Evolutionary conservation across 2,797 vertebrate genomes (phyloP).

Genomic region (Mormyrops boulengeri): DNA sequence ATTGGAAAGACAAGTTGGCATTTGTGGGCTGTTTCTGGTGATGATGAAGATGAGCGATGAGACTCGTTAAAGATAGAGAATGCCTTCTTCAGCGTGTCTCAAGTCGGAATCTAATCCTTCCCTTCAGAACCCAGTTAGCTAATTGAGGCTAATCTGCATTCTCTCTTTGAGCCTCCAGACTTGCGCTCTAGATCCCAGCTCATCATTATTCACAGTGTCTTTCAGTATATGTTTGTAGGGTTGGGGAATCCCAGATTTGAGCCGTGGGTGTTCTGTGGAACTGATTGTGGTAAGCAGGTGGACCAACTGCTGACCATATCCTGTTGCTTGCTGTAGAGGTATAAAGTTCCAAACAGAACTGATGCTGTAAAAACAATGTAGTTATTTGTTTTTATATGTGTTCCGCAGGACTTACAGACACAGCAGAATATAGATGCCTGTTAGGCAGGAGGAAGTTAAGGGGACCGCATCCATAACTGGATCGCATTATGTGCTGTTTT

Average conservation of each 20-base stretch:
- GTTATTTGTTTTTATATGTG: neutral
- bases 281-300: neutral
- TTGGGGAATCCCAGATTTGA: neutral
- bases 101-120: conserved; percentile 49
- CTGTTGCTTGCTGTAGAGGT: neutral
- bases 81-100: neutral
- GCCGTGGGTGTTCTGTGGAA: neutral
- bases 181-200: conserved; percentile 35
- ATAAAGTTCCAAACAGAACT: neutral
- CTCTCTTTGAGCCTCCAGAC: conserved; percentile 28
- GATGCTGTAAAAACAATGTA: neutral
- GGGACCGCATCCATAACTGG: neutral
- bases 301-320: neutral
- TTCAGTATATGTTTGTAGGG: neutral
- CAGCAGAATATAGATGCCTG: neutral
- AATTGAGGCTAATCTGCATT: conserved; percentile 44
- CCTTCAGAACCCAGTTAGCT: conserved; percentile 53
- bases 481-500: neutral
- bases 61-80: neutral
- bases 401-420: neutral
- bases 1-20: neutral
- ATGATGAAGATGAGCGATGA: neutral
- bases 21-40: neutral
- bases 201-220: conserved; percentile 15
- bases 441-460: neutral